Base-by-base conservation (phyloP, 2,113 vertebrate genomes). In the Acrocephalus kingi region DNA sequence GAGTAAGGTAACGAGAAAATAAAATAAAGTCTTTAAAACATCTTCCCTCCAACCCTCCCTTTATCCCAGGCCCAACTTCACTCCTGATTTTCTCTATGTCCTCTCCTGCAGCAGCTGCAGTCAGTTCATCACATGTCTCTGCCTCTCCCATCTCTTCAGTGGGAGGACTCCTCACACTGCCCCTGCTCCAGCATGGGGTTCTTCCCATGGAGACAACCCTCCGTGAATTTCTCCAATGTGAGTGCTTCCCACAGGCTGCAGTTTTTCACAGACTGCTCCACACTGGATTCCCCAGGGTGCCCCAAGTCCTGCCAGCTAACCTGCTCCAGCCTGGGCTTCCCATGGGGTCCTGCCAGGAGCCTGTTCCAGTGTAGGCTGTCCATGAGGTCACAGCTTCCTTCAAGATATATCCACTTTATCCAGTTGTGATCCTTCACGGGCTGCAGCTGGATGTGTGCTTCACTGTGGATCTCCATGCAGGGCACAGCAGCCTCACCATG, bases 141-240 rank as follows among this genome's bases (percentile, higher is more conserved):
- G 25, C 21, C 17, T 72, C 25, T 80, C 31, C 41, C 15, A 48
- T 54, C 41, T 62, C 30, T 17, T 41, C 13, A 21, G 35, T 24
- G 13, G 56, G 16, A 63, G 19, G 13, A 56, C 35, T 55, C 21
- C 20, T 63, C 49, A 48, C 41, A 25, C 49, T 79, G 30, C 16
- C 13, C 30, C 24, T 35, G 41, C 24, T n/a, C 30, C 24, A 63
- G 16, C 0, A 0, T 71, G 24, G n/a, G n/a, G 15, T 71, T 56
- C 19, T n/a, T 63, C 49, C 28, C 56, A 12, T 30, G 30, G 13
- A 72, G 17, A 43, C 37, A 79, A 24, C 9, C 16, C 43, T 41
- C 43, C 30, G 18, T 41, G 3, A 25, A 21, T 14, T 55, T 79
- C 21, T 41, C 49, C 30, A 41, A 0, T 14, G 49, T 63, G 56